Evolutionary conservation across 2,797 vertebrate genomes (phyloP).

Genomic region (Cirrhinus mrigala): DNA sequence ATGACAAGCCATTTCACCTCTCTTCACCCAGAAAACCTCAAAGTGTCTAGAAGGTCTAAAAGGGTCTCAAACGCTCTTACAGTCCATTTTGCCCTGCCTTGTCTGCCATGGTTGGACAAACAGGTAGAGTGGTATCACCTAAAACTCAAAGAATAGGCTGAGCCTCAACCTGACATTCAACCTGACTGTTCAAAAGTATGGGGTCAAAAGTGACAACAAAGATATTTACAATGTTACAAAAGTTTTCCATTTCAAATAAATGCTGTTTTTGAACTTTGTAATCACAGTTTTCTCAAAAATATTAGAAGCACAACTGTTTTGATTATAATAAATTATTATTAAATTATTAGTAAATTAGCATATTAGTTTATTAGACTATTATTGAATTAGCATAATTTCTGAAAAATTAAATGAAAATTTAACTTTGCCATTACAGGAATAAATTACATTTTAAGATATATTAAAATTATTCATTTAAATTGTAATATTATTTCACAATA

Average conservation of each 20-base stretch:
- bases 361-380: too few species aligned
- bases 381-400: neutral
- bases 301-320: neutral
- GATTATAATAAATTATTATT: too few species aligned
- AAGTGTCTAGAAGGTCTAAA: conserved; percentile 15
- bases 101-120: conserved; percentile 17
- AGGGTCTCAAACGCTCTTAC: conserved; percentile 1
- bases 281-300: neutral
- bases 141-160: neutral
- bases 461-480: neutral
- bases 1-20: conserved; percentile 20
- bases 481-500: neutral
- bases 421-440: neutral
- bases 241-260: neutral
- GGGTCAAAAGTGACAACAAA: neutral
- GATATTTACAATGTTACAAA: neutral
- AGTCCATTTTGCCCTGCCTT: neutral
- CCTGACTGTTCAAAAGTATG: neutral
- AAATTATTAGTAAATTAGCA: neutral
- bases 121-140: neutral
- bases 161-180: neutral
- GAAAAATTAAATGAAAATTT: neutral
- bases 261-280: neutral
- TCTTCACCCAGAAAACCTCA: conserved; percentile 12
- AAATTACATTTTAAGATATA: neutral